phyloP scores from a whole-genome alignment of 2,797 vertebrate genomes.

The Danio jaintianensis region DNA sequence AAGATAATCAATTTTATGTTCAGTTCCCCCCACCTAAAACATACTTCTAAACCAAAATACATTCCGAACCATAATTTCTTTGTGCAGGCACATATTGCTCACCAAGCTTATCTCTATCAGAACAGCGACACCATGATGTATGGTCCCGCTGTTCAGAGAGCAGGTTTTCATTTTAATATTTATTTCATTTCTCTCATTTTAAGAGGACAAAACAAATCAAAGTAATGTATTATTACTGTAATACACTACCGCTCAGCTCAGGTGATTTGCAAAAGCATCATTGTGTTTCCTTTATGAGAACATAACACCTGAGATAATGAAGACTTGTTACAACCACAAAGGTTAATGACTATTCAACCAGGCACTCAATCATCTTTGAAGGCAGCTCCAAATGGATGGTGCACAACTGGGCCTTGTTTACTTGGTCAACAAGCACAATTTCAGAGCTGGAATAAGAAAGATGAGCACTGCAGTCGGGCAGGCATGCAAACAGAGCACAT shows the following conservation, averaged over 20 bases:
- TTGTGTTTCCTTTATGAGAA: conserved; percentile 1
- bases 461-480: not conserved
- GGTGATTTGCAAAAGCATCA: conserved; percentile 19
- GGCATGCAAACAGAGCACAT: conserved; percentile 3
- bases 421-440: conserved; percentile 29
- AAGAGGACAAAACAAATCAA: conserved; percentile 17
- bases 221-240: not conserved
- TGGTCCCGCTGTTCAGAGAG: not conserved
- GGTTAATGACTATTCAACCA: conserved; percentile 42
- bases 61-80: too few species aligned
- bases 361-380: conserved; percentile 38
- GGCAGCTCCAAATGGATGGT: conserved; percentile 7
- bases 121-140: conserved; percentile 2
- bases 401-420: conserved; percentile 10
- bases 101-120: not conserved
- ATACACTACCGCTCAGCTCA: conserved; percentile 12
- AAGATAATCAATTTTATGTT: too few species aligned
- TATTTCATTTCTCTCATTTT: not conserved
- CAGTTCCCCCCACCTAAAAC: too few species aligned
- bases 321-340: conserved; percentile 17
- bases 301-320: conserved; percentile 45
- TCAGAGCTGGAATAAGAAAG: conserved; percentile 25
- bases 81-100: not conserved
- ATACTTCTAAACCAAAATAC: too few species aligned
- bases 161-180: not conserved